These are phyloP conservation scores for Troglohyphantes excavatus DNA, from an alignment of 2,888 invertebrate genomes.

Conservation along the genomic window DNA sequence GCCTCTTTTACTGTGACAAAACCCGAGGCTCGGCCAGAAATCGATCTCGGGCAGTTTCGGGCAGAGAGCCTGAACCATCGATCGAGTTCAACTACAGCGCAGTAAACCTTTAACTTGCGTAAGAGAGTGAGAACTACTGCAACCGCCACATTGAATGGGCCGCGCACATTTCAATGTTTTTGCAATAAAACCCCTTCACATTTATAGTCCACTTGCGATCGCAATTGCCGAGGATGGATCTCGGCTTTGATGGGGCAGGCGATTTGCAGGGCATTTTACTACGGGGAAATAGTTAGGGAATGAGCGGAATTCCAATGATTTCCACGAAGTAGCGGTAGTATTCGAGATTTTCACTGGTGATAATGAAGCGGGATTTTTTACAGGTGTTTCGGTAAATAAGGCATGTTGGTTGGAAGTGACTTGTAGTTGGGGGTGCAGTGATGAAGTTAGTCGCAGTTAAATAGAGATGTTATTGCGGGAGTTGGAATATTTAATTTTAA, in stretches of 20 bases:
- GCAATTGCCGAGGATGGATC: background rate
- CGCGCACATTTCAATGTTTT: background rate
- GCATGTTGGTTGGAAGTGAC: background rate
- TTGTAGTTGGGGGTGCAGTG: background rate
- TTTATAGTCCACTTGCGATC: background rate
- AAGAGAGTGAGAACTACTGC: slow-evolving; percentile 41
- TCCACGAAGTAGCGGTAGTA: background rate
- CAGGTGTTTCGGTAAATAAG: slow-evolving; percentile 5
- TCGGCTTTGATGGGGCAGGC: background rate
- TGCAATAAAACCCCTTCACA: slow-evolving; percentile 18
- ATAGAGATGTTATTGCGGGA: too few species aligned
- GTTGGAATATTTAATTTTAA: too few species aligned
- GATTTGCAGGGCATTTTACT: background rate
- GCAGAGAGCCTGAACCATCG: slow-evolving; percentile 59
- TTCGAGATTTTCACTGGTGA: slow-evolving; percentile 4
- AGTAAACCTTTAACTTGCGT: slow-evolving; percentile 70
- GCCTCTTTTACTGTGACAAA: background rate
- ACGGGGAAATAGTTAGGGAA: background rate
- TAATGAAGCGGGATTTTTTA: background rate
- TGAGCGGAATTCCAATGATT: background rate
- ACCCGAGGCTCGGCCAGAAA: slow-evolving; percentile 54
- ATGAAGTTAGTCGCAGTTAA: too few species aligned
- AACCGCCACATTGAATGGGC: slow-evolving; percentile 40
- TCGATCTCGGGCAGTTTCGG: slow-evolving; percentile 65
- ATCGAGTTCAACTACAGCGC: slow-evolving; percentile 66